Conservation (phyloP, 2,888 invertebrate species). For the Neoascia interrupta region DNA sequence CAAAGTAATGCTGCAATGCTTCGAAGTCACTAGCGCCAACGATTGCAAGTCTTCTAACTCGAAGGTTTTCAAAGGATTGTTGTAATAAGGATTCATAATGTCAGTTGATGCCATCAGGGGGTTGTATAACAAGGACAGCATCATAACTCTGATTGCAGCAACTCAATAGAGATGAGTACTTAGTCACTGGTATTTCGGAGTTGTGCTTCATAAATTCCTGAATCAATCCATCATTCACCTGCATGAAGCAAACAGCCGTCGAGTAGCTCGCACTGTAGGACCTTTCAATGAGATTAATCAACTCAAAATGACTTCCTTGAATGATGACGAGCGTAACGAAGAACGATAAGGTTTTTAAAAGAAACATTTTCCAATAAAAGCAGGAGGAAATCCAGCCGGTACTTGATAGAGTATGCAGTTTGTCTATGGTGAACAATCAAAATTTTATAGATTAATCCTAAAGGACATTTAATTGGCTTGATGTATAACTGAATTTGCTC, state of each 20-base stretch:
- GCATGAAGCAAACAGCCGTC: not conserved
- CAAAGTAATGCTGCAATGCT: not conserved
- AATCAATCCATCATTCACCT: not conserved
- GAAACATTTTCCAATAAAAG: too few relatives aligned
- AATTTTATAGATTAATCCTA: too few relatives aligned
- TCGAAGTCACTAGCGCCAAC: not conserved
- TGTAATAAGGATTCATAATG: too few relatives aligned
- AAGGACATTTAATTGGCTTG: too few relatives aligned
- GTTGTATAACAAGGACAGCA: not conserved
- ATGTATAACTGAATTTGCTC: too few relatives aligned
- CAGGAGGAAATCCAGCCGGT: too few relatives aligned
- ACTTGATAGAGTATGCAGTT: too few relatives aligned
- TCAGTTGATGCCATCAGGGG: too few relatives aligned
- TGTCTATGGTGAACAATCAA: too few relatives aligned
- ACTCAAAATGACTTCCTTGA: not conserved
- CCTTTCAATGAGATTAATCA: not conserved
- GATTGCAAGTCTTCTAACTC: conserved; percentile 29
- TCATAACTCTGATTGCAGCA: too few relatives aligned
- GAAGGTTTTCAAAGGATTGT: not conserved
- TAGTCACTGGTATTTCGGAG: not conserved
- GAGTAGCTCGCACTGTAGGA: not conserved
- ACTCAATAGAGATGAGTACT: too few relatives aligned
- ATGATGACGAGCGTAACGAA: not conserved
- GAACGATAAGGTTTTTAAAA: not conserved
- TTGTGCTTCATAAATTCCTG: not conserved